These are phyloP conservation scores for Mus spicilegus DNA, from an alignment of 2,113 vertebrate species.

Conservation along the genomic window DNA sequence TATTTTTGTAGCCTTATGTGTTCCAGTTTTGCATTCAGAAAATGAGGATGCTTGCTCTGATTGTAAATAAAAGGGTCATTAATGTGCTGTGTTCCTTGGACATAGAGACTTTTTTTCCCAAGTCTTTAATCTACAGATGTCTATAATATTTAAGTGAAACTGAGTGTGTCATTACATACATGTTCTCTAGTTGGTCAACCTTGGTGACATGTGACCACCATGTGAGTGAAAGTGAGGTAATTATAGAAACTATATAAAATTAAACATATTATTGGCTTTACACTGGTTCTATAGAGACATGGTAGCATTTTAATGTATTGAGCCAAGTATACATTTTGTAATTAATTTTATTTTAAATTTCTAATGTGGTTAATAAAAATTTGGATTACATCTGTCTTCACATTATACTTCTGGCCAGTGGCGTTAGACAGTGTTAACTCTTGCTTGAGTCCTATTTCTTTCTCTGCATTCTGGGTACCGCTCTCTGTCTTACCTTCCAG, in stretches of 20 bases:
- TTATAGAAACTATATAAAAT: background rate
- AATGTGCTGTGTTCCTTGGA: background rate
- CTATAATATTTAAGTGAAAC: background rate
- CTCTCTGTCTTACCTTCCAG: rapidly evolving
- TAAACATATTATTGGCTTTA: background rate
- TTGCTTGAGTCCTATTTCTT: too few species aligned
- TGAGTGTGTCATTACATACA: background rate
- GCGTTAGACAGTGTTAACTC: background rate
- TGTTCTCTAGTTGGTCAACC: background rate
- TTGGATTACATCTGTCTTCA: background rate
- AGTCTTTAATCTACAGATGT: background rate
- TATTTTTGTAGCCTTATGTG: background rate
- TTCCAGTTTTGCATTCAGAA: background rate
- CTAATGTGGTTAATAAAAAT: background rate
- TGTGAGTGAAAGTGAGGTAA: background rate
- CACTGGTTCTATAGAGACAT: background rate
- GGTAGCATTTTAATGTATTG: background rate
- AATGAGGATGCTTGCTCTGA: background rate
- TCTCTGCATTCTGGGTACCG: rapidly evolving
- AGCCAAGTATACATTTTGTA: background rate
- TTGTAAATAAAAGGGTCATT: background rate
- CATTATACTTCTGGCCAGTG: background rate
- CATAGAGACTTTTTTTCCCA: background rate
- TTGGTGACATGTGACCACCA: background rate
- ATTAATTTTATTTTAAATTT: background rate